Evolutionary conservation across 1,140 invertebrate genomes (phyloP), one percentile per base, ranked within the genome.

Genomic region (Drosophila cardini): DNA sequence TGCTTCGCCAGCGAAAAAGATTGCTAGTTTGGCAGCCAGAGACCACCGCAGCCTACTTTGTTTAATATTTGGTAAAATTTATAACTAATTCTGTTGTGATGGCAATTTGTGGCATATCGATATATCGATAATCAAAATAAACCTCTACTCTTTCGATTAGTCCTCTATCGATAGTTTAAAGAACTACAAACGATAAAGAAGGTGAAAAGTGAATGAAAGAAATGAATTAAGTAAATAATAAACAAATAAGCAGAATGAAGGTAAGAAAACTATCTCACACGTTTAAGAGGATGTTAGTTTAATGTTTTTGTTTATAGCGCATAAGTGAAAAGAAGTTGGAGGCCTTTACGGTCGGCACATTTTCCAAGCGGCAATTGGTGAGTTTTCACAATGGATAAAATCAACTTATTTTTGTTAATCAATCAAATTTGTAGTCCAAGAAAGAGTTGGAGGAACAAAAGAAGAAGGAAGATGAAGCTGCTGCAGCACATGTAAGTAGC

Each of bases 381-480:
- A 69, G 71, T 42, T 34, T 5, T 32, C 13, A 15, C 4, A 45
- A 15, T 15, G 6, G 18, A 2, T 16, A n/a, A 18, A 13, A 26
- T 26, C 4, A 3, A 2, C 3, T 34, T 11, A 34, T 15, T n/a
- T 9, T 21, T 62, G 15, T 8, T 3, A 60, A 60, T 91, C 97
- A 70, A 68, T 55, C 40, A 16, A 16, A 43, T 0, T 55, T 69
- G 9, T 30, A 73, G 71, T 96, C 97, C 36, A 98, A 98, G 93
- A 96, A 95, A 75, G 97, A 98, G 93, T 92, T 97, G 8, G 97
- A 98, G 89, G 97, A 98, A 78, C 94, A 96, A 60, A 95, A 95
- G 63, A 97, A 97, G 93, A 97, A 97, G 89, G 97, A 98, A 91
- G 96, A 98, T 91, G 96, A 97, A 89, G 96, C 97, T 92, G 96